Conservation (phyloP, 2,113 vertebrate genomes). For the Diphyllodes magnificus region DNA sequence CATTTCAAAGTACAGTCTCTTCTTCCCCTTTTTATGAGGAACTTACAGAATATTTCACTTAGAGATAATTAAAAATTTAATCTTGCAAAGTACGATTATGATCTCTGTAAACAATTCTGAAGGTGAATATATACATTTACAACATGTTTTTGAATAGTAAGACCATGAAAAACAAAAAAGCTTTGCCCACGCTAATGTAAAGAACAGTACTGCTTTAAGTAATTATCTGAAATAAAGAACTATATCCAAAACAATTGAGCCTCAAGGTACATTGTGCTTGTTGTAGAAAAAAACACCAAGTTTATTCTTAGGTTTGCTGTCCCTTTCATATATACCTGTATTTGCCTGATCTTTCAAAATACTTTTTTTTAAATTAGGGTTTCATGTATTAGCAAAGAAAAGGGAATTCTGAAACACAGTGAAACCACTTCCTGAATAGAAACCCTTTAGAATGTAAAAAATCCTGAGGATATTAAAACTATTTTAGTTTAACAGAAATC, state of each 20-base stretch:
- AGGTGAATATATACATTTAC: not conserved
- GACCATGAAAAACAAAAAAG: not conserved
- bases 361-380: not conserved
- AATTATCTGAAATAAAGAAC: not conserved
- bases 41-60: not conserved
- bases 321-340: not conserved
- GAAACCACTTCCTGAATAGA: not conserved
- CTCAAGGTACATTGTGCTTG: rapidly evolving
- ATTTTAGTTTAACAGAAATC: not conserved
- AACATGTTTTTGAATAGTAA: not conserved
- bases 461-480: not conserved
- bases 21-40: not conserved
- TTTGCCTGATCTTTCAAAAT: not conserved
- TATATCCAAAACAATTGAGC: not conserved
- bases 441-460: not conserved
- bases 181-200: not conserved
- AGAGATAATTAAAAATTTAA: not conserved
- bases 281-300: not conserved
- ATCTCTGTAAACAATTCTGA: not conserved
- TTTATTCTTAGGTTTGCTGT: not conserved
- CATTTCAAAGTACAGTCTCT: not conserved
- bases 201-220: not conserved
- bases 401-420: not conserved
- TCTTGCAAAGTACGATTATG: not conserved
- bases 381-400: not conserved